Evolutionary conservation across 2,888 invertebrate genomes (phyloP).

Genomic region (Volucella bombylans): DNA sequence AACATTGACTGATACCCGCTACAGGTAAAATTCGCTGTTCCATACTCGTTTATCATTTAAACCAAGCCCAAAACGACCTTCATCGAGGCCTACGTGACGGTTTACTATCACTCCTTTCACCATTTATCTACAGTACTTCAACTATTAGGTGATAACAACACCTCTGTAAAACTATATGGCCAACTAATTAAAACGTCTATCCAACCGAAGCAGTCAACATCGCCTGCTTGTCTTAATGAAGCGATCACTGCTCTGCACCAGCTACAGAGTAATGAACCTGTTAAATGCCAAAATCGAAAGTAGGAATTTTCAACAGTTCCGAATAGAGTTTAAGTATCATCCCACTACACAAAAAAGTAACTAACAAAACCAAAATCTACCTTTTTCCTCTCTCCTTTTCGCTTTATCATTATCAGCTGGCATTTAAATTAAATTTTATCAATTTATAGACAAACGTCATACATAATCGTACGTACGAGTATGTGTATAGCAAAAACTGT

Average conservation of each 20-base stretch:
- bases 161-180: neutral
- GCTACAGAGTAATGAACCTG: conserved; percentile 49
- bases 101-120: neutral
- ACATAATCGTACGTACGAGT: conserved; percentile 9
- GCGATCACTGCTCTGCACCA: conserved; percentile 6
- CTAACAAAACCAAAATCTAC: conserved; percentile 19
- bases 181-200: neutral
- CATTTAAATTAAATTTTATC: conserved; percentile 39
- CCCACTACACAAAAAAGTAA: neutral
- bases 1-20: no score
- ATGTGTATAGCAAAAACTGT: conserved; percentile 29
- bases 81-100: conserved; percentile 8
- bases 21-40: no score
- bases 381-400: conserved; percentile 41
- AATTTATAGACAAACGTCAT: conserved; percentile 1
- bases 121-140: neutral
- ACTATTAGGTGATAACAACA: neutral
- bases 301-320: conserved; percentile 20
- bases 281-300: conserved; percentile 67
- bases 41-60: no score
- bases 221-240: conserved; percentile 6
- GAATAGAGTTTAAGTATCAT: conserved; percentile 29
- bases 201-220: neutral
- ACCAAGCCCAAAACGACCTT: neutral
- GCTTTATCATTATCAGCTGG: conserved; percentile 39